Evolutionary conservation across 1,140 invertebrate species (phyloP), one percentile per base, ranked within the genome.

Genomic region (Bemisia tabaci): DNA sequence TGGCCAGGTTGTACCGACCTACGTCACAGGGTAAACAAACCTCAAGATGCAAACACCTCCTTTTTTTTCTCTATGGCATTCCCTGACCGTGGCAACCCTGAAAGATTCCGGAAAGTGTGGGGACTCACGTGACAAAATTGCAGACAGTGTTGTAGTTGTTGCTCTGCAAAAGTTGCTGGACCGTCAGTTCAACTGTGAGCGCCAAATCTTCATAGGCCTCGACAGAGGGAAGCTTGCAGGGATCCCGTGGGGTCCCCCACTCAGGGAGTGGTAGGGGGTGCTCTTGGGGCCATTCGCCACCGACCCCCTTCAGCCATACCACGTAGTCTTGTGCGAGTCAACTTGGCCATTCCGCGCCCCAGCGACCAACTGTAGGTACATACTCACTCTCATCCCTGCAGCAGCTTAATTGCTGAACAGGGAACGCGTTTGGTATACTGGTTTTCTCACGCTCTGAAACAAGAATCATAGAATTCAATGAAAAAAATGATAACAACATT

Each of bases 271-370:
- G 87, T 65, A 90, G 78, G 66, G 87, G 87, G 71, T 82, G 80
- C 33, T 79, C 82, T 63, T 79, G 68, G 1, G 84, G 83, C 84
- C 84, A 85, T 48, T 77, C 69, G 22, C 39, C 75, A 81, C 59
- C 60, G 12, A 59, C 60, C 60, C 64, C 62, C 62, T 26, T 67
- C 60, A 68, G 65, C 67, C 65, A 68, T 62, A 68, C 60, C 58
- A 62, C 59, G 63, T 65, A 68, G 22, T 60, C 69, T 17, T 66
- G 64, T 79, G 78, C 87, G 89, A 92, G 90, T 92, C 90, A 92
- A 91, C 90, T 92, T 80, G 90, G 90, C 90, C 90, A 92, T 79
- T 93, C 90, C 77, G 84, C 85, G 77, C 89, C 90, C 89, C 89
- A 92, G 70, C 89, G 86, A 74, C 88, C 88, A 74, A 90, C 87